A percentile compares a stretch with the other conserved stretches of the same genome.
Conservation (phyloP, 2,113 vertebrate genomes). For the Rhodinocichla rosea region DNA sequence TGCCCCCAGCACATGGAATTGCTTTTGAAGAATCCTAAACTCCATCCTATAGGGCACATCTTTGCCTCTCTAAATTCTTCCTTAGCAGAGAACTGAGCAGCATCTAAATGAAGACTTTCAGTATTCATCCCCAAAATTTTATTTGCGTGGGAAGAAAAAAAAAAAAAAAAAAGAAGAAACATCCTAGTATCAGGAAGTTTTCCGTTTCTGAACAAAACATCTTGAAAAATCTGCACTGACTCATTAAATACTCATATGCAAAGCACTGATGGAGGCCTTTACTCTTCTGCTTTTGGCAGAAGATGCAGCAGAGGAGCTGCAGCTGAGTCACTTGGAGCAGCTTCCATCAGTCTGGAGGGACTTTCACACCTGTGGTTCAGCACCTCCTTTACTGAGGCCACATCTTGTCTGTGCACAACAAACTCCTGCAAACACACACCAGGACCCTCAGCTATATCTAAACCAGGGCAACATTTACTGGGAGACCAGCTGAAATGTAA, state of each 20-base stretch:
- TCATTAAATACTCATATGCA: neutral
- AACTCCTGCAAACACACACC: neutral
- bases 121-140: neutral
- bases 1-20: neutral
- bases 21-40: neutral
- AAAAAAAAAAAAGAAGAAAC: neutral
- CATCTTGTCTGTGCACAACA: neutral
- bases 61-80: neutral
- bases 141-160: neutral
- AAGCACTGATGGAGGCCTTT: neutral
- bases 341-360: neutral
- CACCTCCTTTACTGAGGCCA: neutral
- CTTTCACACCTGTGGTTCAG: neutral
- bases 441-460: neutral
- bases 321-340: neutral
- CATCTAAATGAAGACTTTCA: neutral
- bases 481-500: neutral
- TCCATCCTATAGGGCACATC: neutral
- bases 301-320: neutral
- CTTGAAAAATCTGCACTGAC: neutral
- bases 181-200: neutral
- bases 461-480: neutral
- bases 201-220: neutral
- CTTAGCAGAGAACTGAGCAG: neutral
- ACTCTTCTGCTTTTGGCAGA: neutral